Conservation (phyloP, 2,113 vertebrate species). For the Galemys pyrenaicus region DNA sequence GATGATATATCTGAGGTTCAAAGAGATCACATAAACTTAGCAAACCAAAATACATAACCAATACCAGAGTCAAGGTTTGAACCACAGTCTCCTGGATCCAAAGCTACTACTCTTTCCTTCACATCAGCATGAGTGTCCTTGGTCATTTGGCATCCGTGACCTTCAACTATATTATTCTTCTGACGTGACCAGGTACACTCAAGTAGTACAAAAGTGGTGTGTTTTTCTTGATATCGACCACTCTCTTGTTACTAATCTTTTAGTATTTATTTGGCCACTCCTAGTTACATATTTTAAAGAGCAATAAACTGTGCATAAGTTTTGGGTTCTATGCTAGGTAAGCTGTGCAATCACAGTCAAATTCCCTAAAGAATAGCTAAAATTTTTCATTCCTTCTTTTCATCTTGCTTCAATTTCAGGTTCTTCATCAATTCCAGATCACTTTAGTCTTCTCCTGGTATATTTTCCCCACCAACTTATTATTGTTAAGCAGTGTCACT, state of each 20-base stretch:
- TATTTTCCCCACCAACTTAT: neutral
- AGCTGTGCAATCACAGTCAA: neutral
- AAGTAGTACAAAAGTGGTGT: neutral
- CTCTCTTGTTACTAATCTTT: neutral
- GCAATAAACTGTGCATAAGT: neutral
- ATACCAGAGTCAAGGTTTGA: neutral
- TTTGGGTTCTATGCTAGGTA: neutral
- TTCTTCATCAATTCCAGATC: neutral
- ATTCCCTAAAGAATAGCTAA: neutral
- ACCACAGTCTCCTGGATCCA: neutral
- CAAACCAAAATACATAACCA: neutral
- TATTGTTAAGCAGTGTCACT: neutral
- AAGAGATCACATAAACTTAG: neutral
- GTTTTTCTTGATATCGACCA: neutral
- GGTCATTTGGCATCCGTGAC: neutral
- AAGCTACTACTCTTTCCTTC: neutral
- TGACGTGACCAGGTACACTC: neutral
- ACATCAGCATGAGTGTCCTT: neutral
- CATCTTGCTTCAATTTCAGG: neutral
- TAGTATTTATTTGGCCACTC: neutral
- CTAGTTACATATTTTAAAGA: neutral
- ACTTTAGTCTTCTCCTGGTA: neutral
- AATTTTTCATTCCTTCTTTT: neutral
- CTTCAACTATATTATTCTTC: neutral
- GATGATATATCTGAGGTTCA: neutral